Base-by-base conservation (phyloP, 2,797 vertebrate species). In the Anniella stebbinsi region DNA sequence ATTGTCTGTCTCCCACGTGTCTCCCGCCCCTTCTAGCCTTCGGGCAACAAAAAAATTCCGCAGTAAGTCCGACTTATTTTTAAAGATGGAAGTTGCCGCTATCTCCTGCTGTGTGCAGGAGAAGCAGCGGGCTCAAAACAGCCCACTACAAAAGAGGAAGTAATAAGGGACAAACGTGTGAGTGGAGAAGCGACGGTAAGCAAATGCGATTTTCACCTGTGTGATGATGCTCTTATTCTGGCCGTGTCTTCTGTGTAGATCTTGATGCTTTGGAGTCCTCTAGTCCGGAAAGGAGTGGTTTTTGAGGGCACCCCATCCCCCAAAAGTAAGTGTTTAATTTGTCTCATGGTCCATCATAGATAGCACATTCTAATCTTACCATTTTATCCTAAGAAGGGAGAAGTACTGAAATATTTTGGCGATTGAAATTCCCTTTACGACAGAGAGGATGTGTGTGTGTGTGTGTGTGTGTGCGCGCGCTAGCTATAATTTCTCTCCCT, bases 171-270 rank as follows among this genome's bases (percentile, higher is more conserved):
- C n/a, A n/a, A n/a, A n/a, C n/a, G n/a, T n/a, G n/a, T n/a, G n/a
- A n/a, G n/a, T n/a, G n/a, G n/a, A n/a, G n/a, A n/a, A n/a, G n/a
- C n/a, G n/a, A n/a, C n/a, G n/a, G n/a, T n/a, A n/a, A n/a, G n/a
- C n/a, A n/a, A n/a, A n/a, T n/a, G n/a, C n/a, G n/a, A n/a, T n/a
- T n/a, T n/a, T n/a, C n/a, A n/a, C n/a, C n/a, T n/a, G n/a, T n/a
- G n/a, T n/a, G n/a, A n/a, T n/a, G n/a, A n/a, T n/a, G n/a, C n/a
- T 87, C 48, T 70, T 70, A 57, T 73, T 67, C 89, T 66, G 45
- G 70, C 89, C 69, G 87, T 75, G 23, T 85, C 1, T 4, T 36
- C 8, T 15, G 82, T 30, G 78, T 17, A 30, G 3, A 12, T 88
- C 89, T 88, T 54, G 36, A 5, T 36, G 45, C 0, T 88, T 89